Percentiles rank a stretch among this genome's conserved stretches.
phyloP scores from a whole-genome alignment of 2,888 invertebrate genomes.

The Eustalomyia histrio region DNA sequence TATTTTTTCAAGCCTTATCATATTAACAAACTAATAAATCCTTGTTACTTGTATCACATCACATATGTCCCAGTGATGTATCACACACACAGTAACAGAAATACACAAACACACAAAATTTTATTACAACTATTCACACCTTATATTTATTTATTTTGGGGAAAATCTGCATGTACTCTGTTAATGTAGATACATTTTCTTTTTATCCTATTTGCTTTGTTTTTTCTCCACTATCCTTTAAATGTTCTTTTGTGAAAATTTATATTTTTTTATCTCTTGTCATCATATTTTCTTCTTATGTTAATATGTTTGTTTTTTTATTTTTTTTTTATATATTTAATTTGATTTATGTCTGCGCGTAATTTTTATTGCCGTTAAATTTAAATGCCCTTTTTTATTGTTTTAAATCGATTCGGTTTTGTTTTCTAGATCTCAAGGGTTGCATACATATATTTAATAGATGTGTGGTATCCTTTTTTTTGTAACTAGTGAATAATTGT shows the following conservation, averaged over 20 bases:
- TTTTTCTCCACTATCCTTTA: slow-evolving; percentile 8
- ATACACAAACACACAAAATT: background rate
- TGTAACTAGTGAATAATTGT: background rate
- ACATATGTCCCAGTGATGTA: slow-evolving; percentile 27
- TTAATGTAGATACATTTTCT: background rate
- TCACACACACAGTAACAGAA: too few species aligned
- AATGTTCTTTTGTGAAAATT: slow-evolving; percentile 1
- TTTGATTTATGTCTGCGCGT: slow-evolving; percentile 39
- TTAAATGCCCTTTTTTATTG: slow-evolving; percentile 47
- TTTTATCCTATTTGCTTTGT: slow-evolving; percentile 3
- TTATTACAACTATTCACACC: slow-evolving; percentile 1
- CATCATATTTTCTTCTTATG: slow-evolving; percentile 27
- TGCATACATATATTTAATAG: slow-evolving; percentile 3
- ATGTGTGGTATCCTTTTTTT: background rate
- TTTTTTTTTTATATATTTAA: slow-evolving; percentile 7
- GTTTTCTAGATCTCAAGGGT: slow-evolving; percentile 37
- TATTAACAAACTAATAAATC: slow-evolving; percentile 39
- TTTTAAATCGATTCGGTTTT: slow-evolving; percentile 32
- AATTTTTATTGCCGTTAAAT: slow-evolving; percentile 52
- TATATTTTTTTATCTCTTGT: slow-evolving; percentile 13
- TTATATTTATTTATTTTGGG: background rate
- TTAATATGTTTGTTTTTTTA: slow-evolving; percentile 23
- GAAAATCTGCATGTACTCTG: background rate
- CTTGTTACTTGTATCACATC: slow-evolving; percentile 13
- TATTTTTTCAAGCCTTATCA: slow-evolving; percentile 22